Evolutionary conservation across 2,113 vertebrate genomes (phyloP).

Genomic region (Anolis carolinensis): DNA sequence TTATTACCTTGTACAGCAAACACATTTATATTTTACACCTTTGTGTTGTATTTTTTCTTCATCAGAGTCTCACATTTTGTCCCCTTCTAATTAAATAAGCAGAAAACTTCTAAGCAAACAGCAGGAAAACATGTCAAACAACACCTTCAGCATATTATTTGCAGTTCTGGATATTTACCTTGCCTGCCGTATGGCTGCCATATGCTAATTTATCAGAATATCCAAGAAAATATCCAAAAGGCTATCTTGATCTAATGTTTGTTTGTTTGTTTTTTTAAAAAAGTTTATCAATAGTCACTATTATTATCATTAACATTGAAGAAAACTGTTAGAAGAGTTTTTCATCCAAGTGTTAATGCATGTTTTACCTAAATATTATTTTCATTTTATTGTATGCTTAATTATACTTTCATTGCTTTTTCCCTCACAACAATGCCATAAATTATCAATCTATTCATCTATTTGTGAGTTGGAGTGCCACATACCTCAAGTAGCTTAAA

Average conservation of each 20-base stretch:
- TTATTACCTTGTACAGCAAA: background rate
- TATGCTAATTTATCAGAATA: background rate
- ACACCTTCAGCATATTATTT: background rate
- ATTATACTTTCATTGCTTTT: too few relatives aligned
- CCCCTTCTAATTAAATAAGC: background rate
- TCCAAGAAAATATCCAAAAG: too few relatives aligned
- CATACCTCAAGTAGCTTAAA: too few relatives aligned
- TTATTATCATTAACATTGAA: background rate
- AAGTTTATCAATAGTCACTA: background rate
- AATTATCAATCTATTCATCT: too few relatives aligned
- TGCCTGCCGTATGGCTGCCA: background rate
- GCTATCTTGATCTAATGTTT: too few relatives aligned
- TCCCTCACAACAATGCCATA: too few relatives aligned
- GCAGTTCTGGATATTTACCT: constrained; percentile 9
- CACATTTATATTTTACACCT: fast-evolving
- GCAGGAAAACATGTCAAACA: background rate
- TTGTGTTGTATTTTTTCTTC: background rate
- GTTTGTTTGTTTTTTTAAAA: background rate
- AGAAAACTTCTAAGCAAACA: background rate
- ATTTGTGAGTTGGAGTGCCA: too few relatives aligned
- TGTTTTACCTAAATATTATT: background rate
- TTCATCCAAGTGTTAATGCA: background rate
- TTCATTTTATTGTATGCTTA: too few relatives aligned
- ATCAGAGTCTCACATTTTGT: background rate
- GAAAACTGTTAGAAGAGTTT: background rate